These are phyloP conservation scores for Polypedilum vanderplanki DNA, from an alignment of 1,140 invertebrate species.

Conservation along the genomic window DNA sequence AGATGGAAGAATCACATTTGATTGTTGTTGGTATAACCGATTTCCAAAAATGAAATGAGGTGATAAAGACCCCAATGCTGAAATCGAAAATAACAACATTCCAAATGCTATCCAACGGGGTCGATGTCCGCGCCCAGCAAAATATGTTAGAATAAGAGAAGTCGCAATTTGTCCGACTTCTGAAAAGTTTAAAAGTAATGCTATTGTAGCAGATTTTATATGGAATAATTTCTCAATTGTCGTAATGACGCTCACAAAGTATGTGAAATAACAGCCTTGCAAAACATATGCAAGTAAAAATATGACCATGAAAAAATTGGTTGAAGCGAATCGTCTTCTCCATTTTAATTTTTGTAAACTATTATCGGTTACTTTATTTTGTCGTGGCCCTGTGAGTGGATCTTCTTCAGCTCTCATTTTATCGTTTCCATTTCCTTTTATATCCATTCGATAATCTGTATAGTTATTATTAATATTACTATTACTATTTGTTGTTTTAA, in stretches of 20 bases:
- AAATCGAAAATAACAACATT: conserved; percentile 81
- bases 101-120: conserved; percentile 95
- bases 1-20: not conserved
- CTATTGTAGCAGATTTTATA: conserved; percentile 90
- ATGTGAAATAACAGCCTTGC: conserved; percentile 91
- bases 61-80: conserved; percentile 78
- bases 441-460: not conserved
- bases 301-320: conserved; percentile 77
- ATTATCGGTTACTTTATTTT: not conserved
- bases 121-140: conserved; percentile 86
- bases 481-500: not conserved
- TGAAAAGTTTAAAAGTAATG: conserved; percentile 85
- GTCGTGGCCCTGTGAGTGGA: conserved; percentile 37
- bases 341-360: conserved; percentile 55
- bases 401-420: conserved; percentile 42
- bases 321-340: conserved; percentile 74
- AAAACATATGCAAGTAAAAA: conserved; percentile 85
- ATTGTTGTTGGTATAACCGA: conserved; percentile 54
- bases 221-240: conserved; percentile 95
- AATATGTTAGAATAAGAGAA: conserved; percentile 83
- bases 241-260: conserved; percentile 93
- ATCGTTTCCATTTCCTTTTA: conserved; percentile 35
- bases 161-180: conserved; percentile 92
- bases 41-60: conserved; percentile 75
- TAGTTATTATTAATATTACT: not conserved